Base-by-base conservation (phyloP, 1,140 invertebrate species). In the Microvelia longipes region DNA sequence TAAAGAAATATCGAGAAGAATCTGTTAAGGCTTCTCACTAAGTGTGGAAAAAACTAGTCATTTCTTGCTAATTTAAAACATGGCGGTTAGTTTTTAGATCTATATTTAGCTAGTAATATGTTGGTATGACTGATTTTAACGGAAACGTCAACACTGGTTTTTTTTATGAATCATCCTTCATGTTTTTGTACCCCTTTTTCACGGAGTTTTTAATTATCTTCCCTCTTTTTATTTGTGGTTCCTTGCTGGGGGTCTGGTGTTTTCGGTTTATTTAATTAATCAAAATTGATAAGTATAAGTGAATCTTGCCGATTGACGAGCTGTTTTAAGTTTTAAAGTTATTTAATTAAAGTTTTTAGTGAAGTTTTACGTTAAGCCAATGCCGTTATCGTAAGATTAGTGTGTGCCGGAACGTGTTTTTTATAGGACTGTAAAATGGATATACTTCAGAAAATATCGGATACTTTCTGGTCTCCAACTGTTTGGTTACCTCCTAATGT, bases 401-500 rank as follows among this genome's bases (percentile, higher is more conserved):
- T 50, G 5, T 11, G 35, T 50, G 35, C 35, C 35, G 35, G 35
- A 50, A 50, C n/a, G 35, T 50, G 35, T 50, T 50, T 50, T 50
- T 50, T 50, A 11, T 50, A 50, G 35, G 35, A 5, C 35, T 19
- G 35, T 11, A 50, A 50, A 50, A 50, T 50, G 35, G 35, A 50
- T 50, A 11, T 50, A 19, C 5, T 19, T 50, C 35, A 50, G 35
- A 50, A 50, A 50, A 11, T 50, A 11, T 50, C 35, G 69, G 80
- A 85, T 76, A 81, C 81, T 73, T 93, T 95, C 82, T 94, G 92
- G 92, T 86, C 86, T 75, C 86, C 89, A 75, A 79, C 86, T 75
- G 80, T 95, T 75, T 95, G 93, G 93, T 83, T 94, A 75, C 93
- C 93, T 70, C 91, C 92, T 71, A 93, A 93, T 79, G 88, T 87